Evolutionary conservation across 2,113 vertebrate species (phyloP).

Genomic region (Phoxinus phoxinus): DNA sequence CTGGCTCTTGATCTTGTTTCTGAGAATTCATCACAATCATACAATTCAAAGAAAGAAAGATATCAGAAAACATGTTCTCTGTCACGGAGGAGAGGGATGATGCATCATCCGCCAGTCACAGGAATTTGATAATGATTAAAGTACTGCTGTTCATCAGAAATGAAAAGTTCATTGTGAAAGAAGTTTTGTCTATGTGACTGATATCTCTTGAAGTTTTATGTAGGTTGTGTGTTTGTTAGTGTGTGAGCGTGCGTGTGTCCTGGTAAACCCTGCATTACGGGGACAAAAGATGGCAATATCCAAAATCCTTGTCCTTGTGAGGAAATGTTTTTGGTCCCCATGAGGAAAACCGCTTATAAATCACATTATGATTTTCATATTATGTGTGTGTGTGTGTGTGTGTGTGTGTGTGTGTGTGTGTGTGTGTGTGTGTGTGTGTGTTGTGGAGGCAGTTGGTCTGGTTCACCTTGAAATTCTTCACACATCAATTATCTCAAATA

Average conservation of each 20-base stretch:
- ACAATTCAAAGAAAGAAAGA: slow-evolving; percentile 13
- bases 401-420: slow-evolving; percentile 2
- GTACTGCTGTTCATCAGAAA: neutral
- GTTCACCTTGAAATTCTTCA: slow-evolving; percentile 5
- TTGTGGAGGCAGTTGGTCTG: slow-evolving; percentile 3
- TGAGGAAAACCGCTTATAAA: no score
- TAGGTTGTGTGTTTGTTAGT: neutral
- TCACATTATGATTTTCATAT: no score
- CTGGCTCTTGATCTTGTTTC: neutral
- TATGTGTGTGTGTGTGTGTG: neutral
- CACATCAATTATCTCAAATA: slow-evolving; percentile 47
- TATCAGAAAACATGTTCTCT: neutral
- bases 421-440: slow-evolving; percentile 18
- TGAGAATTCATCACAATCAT: neutral
- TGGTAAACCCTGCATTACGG: no score
- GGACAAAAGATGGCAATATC: no score
- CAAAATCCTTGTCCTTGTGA: no score
- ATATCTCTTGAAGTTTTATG: neutral
- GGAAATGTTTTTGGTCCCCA: no score
- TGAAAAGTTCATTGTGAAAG: neutral
- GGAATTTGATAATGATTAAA: slow-evolving; percentile 28
- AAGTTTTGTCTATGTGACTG: neutral
- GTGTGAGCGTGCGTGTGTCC: slow-evolving; percentile 4
- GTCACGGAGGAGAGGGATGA: neutral
- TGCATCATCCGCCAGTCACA: neutral